Conservation (phyloP, 2,888 invertebrate species). For the Stenoptilia bipunctidactyla region DNA sequence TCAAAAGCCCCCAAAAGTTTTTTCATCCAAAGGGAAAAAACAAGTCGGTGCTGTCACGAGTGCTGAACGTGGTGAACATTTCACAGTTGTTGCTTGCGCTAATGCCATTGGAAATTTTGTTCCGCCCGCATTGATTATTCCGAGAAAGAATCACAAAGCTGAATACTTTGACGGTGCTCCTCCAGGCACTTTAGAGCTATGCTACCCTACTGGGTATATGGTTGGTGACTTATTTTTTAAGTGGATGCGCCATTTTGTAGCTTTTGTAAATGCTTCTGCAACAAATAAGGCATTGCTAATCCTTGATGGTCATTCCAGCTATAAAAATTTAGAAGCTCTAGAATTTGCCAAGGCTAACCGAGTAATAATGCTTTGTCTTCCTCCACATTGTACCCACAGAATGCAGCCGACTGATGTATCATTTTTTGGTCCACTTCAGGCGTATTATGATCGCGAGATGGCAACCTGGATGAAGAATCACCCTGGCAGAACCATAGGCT, state of each 20-base stretch:
- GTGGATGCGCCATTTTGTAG: constrained; percentile 27
- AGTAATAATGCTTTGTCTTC: no score
- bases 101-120: constrained; percentile 4
- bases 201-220: constrained; percentile 24
- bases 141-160: constrained; percentile 21
- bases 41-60: constrained; percentile 11
- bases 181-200: constrained; percentile 21
- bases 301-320: no score
- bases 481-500: no score
- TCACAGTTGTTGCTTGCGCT: constrained; percentile 5
- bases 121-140: no score
- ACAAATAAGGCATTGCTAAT: no score
- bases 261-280: constrained; percentile 10
- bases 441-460: no score
- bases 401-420: no score
- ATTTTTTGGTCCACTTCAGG: no score
- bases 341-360: no score
- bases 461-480: no score
- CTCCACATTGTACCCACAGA: no score
- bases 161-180: constrained; percentile 24
- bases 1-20: constrained; percentile 9
- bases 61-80: constrained; percentile 10
- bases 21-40: constrained; percentile 12
- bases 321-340: no score
- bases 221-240: constrained; percentile 18